phyloP scores from a whole-genome alignment of 2,888 invertebrate genomes.

The Lithosia quadra region DNA sequence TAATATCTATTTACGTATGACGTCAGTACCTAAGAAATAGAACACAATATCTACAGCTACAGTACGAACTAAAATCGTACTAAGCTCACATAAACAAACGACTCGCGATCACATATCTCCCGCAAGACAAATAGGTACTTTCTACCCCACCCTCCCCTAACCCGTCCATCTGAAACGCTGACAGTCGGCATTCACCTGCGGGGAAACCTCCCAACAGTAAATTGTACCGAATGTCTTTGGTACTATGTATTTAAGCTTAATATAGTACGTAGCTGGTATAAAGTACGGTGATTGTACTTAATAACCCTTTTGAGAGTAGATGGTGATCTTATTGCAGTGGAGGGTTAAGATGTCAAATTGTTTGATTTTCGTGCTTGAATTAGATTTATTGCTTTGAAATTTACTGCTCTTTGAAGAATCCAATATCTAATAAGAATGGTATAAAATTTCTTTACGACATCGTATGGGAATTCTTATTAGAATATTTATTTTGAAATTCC shows the following conservation, averaged over 20 bases:
- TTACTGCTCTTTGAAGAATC: background rate
- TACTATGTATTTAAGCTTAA: slow-evolving; percentile 57
- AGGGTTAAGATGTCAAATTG: slow-evolving; percentile 21
- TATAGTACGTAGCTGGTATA: slow-evolving; percentile 44
- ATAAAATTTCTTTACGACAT: background rate
- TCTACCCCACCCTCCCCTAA: slow-evolving; percentile 48
- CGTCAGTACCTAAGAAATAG: background rate
- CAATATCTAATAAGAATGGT: background rate
- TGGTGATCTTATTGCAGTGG: slow-evolving; percentile 20
- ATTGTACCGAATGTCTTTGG: slow-evolving; percentile 57
- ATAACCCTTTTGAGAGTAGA: slow-evolving; percentile 30
- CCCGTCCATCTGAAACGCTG: slow-evolving; percentile 68
- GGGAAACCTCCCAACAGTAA: slow-evolving; percentile 58
- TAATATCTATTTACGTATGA: background rate
- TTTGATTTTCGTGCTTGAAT: slow-evolving; percentile 12
- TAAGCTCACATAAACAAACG: slow-evolving; percentile 74
- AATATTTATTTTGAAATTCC: slow-evolving; percentile 22
- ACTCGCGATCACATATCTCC: slow-evolving; percentile 78
- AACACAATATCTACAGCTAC: slow-evolving; percentile 4
- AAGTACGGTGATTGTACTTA: slow-evolving; percentile 40
- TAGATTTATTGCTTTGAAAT: background rate
- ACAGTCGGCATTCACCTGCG: slow-evolving; percentile 79
- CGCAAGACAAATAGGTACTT: slow-evolving; percentile 75
- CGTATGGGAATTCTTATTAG: background rate
- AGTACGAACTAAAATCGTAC: slow-evolving; percentile 45